Percentiles rank a stretch among this genome's conserved stretches.
phyloP scores from a whole-genome alignment of 2,113 vertebrate species.

The Scatophagus argus region DNA sequence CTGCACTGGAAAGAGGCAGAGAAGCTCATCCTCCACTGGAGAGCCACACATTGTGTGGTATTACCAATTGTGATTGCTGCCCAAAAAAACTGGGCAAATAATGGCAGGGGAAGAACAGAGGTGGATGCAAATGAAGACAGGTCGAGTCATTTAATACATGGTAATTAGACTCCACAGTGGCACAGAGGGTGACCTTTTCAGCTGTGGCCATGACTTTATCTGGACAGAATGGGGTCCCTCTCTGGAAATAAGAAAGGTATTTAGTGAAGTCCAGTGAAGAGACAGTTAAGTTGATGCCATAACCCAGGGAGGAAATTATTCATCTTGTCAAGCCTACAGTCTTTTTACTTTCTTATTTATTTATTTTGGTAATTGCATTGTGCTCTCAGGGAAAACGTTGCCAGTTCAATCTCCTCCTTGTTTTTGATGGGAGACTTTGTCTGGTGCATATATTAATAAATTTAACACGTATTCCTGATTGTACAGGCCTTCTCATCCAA shows the following conservation, averaged over 20 bases:
- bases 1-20: neutral
- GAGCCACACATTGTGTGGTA: slow-evolving; percentile 4
- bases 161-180: slow-evolving; percentile 65
- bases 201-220: slow-evolving; percentile 31
- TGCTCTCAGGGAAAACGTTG: slow-evolving; percentile 57
- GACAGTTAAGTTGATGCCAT: slow-evolving; percentile 15
- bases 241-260: slow-evolving; percentile 36
- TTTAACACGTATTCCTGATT: slow-evolving; percentile 68
- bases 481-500: slow-evolving; percentile 56
- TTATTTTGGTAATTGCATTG: slow-evolving; percentile 71
- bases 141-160: slow-evolving; percentile 62
- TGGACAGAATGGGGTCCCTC: slow-evolving; percentile 35
- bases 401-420: slow-evolving; percentile 56
- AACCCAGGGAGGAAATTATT: slow-evolving; percentile 44
- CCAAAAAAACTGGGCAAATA: slow-evolving; percentile 43
- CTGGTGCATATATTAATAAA: slow-evolving; percentile 74
- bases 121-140: slow-evolving; percentile 70
- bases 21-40: slow-evolving; percentile 24
- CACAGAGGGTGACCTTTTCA: slow-evolving; percentile 65
- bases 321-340: slow-evolving; percentile 41
- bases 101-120: slow-evolving; percentile 44
- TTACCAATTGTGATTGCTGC: slow-evolving; percentile 43
- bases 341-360: slow-evolving; percentile 55
- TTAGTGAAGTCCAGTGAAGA: slow-evolving; percentile 47
- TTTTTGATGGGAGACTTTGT: slow-evolving; percentile 62